These are phyloP conservation scores for Macrotus californicus DNA, from an alignment of 2,113 vertebrate species.

Conservation along the genomic window DNA sequence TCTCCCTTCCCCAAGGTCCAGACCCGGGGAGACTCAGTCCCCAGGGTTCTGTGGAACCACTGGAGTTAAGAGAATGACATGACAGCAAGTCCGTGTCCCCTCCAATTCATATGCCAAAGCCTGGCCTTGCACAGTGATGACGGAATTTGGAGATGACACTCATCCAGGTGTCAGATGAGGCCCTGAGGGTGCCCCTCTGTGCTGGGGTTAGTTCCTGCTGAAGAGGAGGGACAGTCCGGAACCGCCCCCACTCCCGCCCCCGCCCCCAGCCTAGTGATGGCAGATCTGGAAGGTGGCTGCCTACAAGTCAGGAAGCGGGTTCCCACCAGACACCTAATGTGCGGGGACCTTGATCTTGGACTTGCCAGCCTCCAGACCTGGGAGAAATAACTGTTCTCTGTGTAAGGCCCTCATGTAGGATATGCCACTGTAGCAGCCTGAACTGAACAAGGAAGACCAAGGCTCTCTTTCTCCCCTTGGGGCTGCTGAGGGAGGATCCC, in stretches of 20 bases:
- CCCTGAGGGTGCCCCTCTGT: too few species aligned
- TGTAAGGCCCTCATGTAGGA: accelerated
- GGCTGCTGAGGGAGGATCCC: neutral
- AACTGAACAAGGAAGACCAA: neutral
- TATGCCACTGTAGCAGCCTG: accelerated
- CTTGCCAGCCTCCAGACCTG: too few species aligned
- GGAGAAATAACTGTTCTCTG: accelerated
- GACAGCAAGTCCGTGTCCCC: accelerated
- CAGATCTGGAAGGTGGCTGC: neutral
- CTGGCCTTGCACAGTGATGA: accelerated
- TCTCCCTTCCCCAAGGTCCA: neutral
- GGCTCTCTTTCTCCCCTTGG: neutral
- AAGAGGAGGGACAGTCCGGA: neutral
- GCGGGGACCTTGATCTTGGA: neutral
- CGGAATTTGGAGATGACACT: neutral
- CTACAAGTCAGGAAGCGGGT: too few species aligned
- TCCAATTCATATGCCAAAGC: neutral
- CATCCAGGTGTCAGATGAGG: too few species aligned
- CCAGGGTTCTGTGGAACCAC: neutral
- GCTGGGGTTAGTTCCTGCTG: neutral
- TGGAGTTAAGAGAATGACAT: neutral
- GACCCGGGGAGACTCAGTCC: neutral
- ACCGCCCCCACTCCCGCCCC: too few species aligned
- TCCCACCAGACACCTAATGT: neutral
- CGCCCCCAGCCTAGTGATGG: neutral